phyloP scores from a whole-genome alignment of 2,113 vertebrate genomes.

The Engystomops pustulosus region DNA sequence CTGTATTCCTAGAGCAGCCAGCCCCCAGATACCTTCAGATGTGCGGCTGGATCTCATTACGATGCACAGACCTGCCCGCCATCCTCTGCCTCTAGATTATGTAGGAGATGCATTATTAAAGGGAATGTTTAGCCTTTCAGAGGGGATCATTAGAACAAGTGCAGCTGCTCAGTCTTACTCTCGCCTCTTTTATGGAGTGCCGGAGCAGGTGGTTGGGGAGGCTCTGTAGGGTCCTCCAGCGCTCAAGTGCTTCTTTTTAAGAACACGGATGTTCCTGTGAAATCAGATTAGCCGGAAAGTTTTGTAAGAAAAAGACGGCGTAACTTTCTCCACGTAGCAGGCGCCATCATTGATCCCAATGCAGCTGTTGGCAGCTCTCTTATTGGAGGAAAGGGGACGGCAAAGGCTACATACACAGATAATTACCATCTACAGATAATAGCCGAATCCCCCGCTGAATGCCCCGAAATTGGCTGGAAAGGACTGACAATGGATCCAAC shows the following conservation, averaged over 20 bases:
- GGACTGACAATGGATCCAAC: neutral
- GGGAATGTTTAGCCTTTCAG: slow-evolving; percentile 45
- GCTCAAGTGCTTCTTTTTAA: slow-evolving; percentile 16
- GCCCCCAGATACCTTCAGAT: neutral
- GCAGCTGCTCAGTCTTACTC: slow-evolving; percentile 38
- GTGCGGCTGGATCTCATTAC: slow-evolving; percentile 11
- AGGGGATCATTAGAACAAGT: slow-evolving; percentile 35
- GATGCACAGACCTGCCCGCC: neutral
- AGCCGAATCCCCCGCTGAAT: neutral
- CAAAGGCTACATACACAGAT: neutral
- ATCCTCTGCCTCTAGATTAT: neutral
- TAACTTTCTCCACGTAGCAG: neutral
- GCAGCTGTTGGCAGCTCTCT: neutral
- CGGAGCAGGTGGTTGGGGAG: slow-evolving; percentile 46
- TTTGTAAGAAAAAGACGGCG: neutral
- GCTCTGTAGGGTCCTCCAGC: slow-evolving; percentile 38
- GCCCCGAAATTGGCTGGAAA: neutral
- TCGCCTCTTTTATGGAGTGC: slow-evolving; percentile 9
- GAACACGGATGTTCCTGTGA: neutral
- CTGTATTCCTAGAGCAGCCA: neutral
- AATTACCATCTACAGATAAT: neutral
- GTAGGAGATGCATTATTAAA: slow-evolving; percentile 49
- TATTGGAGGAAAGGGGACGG: neutral
- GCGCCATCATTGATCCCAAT: neutral
- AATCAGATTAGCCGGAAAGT: slow-evolving; percentile 40